These are phyloP conservation scores for Leucoma salicis DNA, from an alignment of 2,888 invertebrate species.

Conservation along the genomic window DNA sequence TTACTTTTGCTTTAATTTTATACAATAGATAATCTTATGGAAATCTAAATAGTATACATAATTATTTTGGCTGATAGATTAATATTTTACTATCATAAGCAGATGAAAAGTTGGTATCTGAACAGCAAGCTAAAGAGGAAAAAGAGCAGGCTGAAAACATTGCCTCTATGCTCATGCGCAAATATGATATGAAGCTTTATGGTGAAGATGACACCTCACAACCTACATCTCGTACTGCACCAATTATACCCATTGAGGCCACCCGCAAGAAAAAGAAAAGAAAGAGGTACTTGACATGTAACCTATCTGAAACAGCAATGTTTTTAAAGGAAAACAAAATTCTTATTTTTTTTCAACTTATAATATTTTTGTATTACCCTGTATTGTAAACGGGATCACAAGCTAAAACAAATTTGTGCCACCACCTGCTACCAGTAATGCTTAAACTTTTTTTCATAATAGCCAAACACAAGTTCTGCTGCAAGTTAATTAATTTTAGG, in stretches of 20 bases:
- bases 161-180: conserved; percentile 57
- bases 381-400: too few relatives aligned
- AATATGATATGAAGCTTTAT: conserved; percentile 61
- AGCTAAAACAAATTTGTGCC: too few relatives aligned
- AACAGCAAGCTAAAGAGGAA: conserved; percentile 59
- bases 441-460: too few relatives aligned
- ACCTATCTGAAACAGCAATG: not conserved
- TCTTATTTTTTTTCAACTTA: too few relatives aligned
- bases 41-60: too few relatives aligned
- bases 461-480: too few relatives aligned
- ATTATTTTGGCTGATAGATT: not conserved
- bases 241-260: conserved; percentile 57
- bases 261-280: conserved; percentile 71
- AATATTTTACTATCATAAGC: not conserved
- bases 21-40: too few relatives aligned
- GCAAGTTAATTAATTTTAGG: too few relatives aligned
- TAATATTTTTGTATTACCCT: too few relatives aligned
- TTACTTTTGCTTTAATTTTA: too few relatives aligned
- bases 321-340: too few relatives aligned
- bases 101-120: conserved; percentile 51
- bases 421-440: too few relatives aligned
- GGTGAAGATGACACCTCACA: conserved; percentile 77
- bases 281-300: conserved; percentile 52
- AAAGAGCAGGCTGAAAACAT: conserved; percentile 60
- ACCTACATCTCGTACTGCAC: conserved; percentile 66